Percentiles rank a stretch among this genome's conserved stretches.
These are phyloP conservation scores for Tyria jacobaeae DNA, from an alignment of 2,888 invertebrate species.

Conservation along the genomic window DNA sequence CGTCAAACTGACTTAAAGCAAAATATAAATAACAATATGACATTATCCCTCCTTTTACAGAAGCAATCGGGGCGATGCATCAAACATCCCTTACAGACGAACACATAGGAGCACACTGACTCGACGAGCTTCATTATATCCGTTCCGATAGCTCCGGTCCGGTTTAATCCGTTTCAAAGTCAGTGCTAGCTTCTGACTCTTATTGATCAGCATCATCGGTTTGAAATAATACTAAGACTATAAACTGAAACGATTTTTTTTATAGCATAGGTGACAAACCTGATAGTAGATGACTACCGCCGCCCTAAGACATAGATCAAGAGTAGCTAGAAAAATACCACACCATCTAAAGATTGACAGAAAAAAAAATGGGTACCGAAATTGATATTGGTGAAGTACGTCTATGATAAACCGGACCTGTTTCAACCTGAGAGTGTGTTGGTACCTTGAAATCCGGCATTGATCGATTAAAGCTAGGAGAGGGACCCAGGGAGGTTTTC, in stretches of 20 bases:
- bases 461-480: slow-evolving; percentile 32
- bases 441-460: not conserved
- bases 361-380: too few relatives aligned
- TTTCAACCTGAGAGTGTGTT: not conserved
- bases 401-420: not conserved
- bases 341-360: too few relatives aligned
- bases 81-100: slow-evolving; percentile 22
- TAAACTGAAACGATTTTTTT: too few relatives aligned
- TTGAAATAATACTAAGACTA: too few relatives aligned
- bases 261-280: too few relatives aligned
- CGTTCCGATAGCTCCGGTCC: not conserved
- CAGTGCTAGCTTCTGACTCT: not conserved
- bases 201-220: too few relatives aligned
- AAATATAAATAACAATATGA: slow-evolving; percentile 15
- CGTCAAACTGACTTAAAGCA: slow-evolving; percentile 4
- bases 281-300: too few relatives aligned
- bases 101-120: not conserved
- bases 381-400: too few relatives aligned
- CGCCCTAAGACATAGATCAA: too few relatives aligned
- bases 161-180: not conserved
- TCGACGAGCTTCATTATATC: not conserved
- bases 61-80: slow-evolving; percentile 38
- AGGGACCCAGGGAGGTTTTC: slow-evolving; percentile 7
- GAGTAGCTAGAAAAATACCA: too few relatives aligned
- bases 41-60: slow-evolving; percentile 36